Conservation (phyloP, 2,113 vertebrate genomes). For the Collichthys lucidus region DNA sequence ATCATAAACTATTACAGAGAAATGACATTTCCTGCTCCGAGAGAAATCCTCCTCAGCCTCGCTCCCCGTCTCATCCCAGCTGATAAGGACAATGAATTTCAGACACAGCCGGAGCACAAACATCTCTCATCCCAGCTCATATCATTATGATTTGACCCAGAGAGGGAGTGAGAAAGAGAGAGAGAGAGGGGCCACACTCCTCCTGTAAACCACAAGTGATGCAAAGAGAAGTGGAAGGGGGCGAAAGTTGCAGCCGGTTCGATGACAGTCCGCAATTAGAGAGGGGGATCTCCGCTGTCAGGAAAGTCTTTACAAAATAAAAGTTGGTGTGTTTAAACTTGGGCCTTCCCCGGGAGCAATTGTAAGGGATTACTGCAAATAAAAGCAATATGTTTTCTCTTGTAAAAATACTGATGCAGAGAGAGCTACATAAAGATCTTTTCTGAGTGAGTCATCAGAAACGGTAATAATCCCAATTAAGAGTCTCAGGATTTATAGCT, state of each 20-base stretch:
- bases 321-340: conserved; percentile 18
- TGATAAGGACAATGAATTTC: conserved; percentile 75
- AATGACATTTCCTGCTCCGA: conserved; percentile 76
- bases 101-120: conserved; percentile 52
- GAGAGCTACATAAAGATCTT: conserved; percentile 1
- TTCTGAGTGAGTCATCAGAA: conserved; percentile 23
- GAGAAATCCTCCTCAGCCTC: conserved; percentile 74
- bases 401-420: conserved; percentile 22
- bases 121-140: conserved; percentile 59
- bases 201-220: conserved; percentile 55
- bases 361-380: conserved; percentile 57
- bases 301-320: conserved; percentile 48
- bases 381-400: conserved; percentile 57
- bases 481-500: conserved; percentile 29
- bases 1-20: conserved; percentile 80
- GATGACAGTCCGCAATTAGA: conserved; percentile 64
- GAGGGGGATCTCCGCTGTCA: conserved; percentile 52
- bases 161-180: neutral
- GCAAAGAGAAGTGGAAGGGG: conserved; percentile 38
- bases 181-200: conserved; percentile 15
- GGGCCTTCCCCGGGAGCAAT: conserved; percentile 48
- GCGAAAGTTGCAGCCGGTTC: conserved; percentile 51
- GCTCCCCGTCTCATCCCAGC: conserved; percentile 65
- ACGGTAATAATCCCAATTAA: conserved; percentile 9
- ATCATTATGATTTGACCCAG: conserved; percentile 44